Evolutionary conservation across 2,888 invertebrate genomes (phyloP), one percentile per base, ranked within the genome.

Genomic region (Phoenoteleia sp.): DNA sequence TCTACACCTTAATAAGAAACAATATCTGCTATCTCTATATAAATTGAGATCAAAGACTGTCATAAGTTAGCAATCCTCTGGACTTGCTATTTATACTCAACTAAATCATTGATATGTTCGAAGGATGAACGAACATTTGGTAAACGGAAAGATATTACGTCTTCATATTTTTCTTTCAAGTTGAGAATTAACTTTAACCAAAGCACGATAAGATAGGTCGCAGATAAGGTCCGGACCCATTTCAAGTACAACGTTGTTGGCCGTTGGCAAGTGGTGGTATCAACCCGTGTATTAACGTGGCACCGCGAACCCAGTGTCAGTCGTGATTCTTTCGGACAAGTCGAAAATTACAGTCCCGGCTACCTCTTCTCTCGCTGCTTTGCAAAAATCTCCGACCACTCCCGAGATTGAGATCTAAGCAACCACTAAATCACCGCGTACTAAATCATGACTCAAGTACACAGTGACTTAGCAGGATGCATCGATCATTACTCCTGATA

Each of bases 401-500:
- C 75, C 72, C 27, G 62, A 81, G 84, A 84, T 84, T 81, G 62
- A 76, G 81, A 81, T 84, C 84, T 84, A 81, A 81, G 58, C 42
- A 67, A 67, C 75, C 69, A 58, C 84, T 84, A 84, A 84, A 84
- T 84, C 75, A 76, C 64, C 17, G 81, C 64, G 67, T 47, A 76
- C 76, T 80, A 84, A 84, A 84, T 80, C 84, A 81, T 33, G 9
- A 3, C 21, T 45, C 72, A 81, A 84, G 62, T 72, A 77, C 71
- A 42, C 45, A 52, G 64, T 71, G 74, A 84, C 75, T 69, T 56
- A 71, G 64, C 80, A 80, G 84, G 84, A 84, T 80, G 27, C 81
- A 75, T 72, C 67, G 66, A 81, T 75, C 75, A 69, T 84, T 52
- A 62, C 17, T 67, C 56, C 23, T 45, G 54, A 81, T 81, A 54